These are phyloP conservation scores for Nematostella vectensis DNA, from an alignment of 92 coral and sea anemone species.

Conservation along the genomic window DNA sequence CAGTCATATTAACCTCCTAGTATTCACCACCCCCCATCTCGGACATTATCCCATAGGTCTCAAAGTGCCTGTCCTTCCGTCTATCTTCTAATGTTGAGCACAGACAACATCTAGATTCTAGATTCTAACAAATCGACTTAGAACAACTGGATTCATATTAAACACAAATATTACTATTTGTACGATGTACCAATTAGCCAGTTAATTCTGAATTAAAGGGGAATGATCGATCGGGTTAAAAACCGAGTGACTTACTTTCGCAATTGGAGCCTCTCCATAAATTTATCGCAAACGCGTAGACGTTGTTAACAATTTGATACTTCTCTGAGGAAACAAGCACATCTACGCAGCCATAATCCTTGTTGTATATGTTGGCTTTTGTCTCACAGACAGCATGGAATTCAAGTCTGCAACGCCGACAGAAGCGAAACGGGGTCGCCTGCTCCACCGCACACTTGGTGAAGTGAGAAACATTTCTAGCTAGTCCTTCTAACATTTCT, in stretches of 20 bases:
- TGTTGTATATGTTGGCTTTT: constrained; percentile 1
- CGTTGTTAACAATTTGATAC: constrained; percentile 41
- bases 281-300: constrained; percentile 25
- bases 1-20: neutral
- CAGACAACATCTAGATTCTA: too few relatives aligned
- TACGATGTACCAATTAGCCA: too few relatives aligned
- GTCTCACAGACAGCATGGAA: constrained; percentile 11
- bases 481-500: constrained; percentile 22
- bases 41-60: too few relatives aligned
- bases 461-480: constrained; percentile 35
- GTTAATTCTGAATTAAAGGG: too few relatives aligned
- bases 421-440: constrained; percentile 53
- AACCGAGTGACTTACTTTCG: constrained; percentile 32
- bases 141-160: too few relatives aligned
- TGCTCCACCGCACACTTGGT: constrained; percentile 44
- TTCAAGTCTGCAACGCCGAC: constrained; percentile 26
- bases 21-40: neutral
- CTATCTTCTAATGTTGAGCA: too few relatives aligned
- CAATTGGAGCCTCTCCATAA: constrained; percentile 42
- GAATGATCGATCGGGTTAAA: too few relatives aligned
- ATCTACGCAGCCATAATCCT: constrained; percentile 8
- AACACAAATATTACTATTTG: too few relatives aligned
- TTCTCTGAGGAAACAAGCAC: constrained; percentile 35
- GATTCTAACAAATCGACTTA: too few relatives aligned
- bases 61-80: too few relatives aligned